Evolutionary conservation across 2,113 vertebrate species (phyloP).

Genomic region (Oreochromis tanganicae): DNA sequence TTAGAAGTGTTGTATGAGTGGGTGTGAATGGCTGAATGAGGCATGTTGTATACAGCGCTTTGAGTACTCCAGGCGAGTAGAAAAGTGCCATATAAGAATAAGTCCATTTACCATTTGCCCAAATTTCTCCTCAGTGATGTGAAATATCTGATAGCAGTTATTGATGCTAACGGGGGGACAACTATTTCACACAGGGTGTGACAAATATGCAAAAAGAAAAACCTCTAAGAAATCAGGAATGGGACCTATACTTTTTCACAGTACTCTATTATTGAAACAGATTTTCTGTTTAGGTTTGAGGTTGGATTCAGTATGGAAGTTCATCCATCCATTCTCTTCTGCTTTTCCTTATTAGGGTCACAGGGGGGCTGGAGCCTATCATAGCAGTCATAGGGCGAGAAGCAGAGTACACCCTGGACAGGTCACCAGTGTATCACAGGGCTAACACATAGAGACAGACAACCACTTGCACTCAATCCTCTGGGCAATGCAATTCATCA

Average conservation of each 20-base stretch:
- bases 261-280: background rate
- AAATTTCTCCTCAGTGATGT: background rate
- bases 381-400: background rate
- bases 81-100: no score
- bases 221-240: background rate
- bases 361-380: background rate
- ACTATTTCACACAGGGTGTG: background rate
- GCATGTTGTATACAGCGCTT: no score
- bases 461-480: no score
- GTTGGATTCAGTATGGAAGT: background rate
- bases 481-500: no score
- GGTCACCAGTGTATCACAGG: no score
- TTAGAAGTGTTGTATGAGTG: no score
- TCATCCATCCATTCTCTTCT: background rate
- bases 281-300: background rate
- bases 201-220: background rate
- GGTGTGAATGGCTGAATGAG: no score
- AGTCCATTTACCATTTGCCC: no score
- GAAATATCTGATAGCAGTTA: background rate
- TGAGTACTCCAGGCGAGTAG: no score
- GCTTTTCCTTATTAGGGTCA: background rate
- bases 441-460: no score
- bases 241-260: background rate
- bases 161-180: background rate
- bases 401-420: no score